Conservation (phyloP, 2,888 invertebrate species). For the Latheticus oryzae region DNA sequence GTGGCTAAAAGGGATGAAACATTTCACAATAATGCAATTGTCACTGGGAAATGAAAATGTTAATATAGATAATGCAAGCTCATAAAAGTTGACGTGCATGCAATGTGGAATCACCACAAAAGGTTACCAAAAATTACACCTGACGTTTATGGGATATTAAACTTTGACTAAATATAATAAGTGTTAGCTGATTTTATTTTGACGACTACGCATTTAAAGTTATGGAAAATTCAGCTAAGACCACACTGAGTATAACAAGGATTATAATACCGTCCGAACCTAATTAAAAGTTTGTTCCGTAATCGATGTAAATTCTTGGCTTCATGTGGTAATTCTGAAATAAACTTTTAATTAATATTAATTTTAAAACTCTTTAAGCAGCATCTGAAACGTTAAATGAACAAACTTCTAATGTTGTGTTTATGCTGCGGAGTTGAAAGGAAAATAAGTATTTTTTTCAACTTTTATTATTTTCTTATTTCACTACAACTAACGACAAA, state of each 20-base stretch:
- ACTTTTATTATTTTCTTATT: no score
- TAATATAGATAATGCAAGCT: no score
- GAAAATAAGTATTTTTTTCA: no score
- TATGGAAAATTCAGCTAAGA: no score
- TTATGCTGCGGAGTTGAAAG: neutral
- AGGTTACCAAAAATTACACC: no score
- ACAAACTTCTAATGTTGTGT: constrained; percentile 12
- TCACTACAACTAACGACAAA: no score
- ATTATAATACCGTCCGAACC: neutral
- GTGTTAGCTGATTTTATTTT: no score
- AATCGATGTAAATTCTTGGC: constrained; percentile 27
- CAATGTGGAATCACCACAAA: no score
- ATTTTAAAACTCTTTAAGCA: constrained; percentile 12
- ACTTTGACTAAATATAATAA: no score
- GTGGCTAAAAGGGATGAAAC: constrained; percentile 11
- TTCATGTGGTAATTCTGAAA: constrained; percentile 26
- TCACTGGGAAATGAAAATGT: neutral
- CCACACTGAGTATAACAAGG: neutral
- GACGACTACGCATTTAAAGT: no score
- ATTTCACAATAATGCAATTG: neutral
- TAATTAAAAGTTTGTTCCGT: constrained; percentile 23
- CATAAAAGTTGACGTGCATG: no score
- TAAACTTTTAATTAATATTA: constrained; percentile 26
- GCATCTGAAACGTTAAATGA: constrained; percentile 12
- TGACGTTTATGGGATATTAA: no score